Evolutionary conservation across 2,113 vertebrate genomes (phyloP).

Genomic region (Corythoichthys haematopterus): DNA sequence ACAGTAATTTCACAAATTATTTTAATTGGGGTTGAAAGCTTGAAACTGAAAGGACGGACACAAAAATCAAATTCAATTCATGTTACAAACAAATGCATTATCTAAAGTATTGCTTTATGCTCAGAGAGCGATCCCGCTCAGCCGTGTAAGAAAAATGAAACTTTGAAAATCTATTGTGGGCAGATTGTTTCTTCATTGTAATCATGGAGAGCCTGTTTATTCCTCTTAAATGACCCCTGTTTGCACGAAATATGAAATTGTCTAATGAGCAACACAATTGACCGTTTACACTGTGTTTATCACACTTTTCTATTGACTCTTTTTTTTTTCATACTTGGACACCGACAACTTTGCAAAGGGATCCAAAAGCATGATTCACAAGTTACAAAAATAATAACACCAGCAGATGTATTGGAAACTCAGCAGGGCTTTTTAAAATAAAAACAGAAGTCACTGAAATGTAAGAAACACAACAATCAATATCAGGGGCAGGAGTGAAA

Average conservation of each 20-base stretch:
- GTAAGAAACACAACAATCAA: no score
- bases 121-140: background rate
- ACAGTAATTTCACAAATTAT: slow-evolving; percentile 24
- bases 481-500: no score
- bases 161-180: background rate
- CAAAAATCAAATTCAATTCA: slow-evolving; percentile 1
- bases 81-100: background rate
- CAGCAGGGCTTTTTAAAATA: no score
- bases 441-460: no score
- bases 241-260: background rate
- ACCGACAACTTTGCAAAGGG: no score
- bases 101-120: background rate
- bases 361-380: no score
- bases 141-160: background rate
- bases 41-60: background rate
- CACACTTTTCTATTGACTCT: background rate
- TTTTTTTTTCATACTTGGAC: background rate
- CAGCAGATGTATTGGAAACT: no score
- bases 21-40: slow-evolving; percentile 19
- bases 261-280: background rate
- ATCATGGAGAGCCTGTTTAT: background rate
- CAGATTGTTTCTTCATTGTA: background rate
- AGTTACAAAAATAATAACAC: no score
- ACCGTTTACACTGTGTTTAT: background rate
- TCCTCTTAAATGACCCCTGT: background rate